These are phyloP conservation scores for Microtus oregoni DNA, from an alignment of 2,113 vertebrate genomes.

Conservation along the genomic window DNA sequence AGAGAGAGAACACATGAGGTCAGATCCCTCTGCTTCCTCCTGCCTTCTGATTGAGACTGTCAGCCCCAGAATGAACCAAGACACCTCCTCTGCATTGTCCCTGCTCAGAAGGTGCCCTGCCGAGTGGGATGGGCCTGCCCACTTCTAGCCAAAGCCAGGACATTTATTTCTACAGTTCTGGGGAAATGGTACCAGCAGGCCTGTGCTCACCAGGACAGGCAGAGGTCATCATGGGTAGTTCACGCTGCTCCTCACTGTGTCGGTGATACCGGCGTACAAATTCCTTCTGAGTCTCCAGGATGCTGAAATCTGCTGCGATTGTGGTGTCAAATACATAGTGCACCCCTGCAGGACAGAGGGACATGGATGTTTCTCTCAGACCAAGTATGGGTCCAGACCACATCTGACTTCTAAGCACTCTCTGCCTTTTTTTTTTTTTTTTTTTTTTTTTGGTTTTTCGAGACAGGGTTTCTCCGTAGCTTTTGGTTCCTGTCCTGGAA, in stretches of 20 bases:
- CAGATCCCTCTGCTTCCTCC: neutral
- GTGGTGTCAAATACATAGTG: slow-evolving; percentile 95
- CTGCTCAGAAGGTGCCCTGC: neutral
- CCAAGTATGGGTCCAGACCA: neutral
- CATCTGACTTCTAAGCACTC: neutral
- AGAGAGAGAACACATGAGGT: neutral
- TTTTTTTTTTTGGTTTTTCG: too few species aligned
- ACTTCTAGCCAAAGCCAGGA: neutral
- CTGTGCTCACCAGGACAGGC: slow-evolving; percentile 94
- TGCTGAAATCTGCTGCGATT: slow-evolving; percentile 95
- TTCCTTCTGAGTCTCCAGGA: slow-evolving; percentile 96
- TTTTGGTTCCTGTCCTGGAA: too few species aligned
- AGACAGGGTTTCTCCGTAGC: too few species aligned
- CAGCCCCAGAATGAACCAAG: too few species aligned
- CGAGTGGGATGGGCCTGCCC: neutral
- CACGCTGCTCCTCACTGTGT: slow-evolving; percentile 91
- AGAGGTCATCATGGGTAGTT: slow-evolving; percentile 97
- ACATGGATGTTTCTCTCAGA: neutral
- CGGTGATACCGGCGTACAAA: slow-evolving; percentile 93
- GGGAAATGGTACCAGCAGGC: neutral
- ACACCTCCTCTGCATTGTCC: too few species aligned
- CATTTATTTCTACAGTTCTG: rapidly evolving
- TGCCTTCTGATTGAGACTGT: neutral
- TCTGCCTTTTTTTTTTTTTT: too few species aligned
- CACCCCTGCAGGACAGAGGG: slow-evolving; percentile 86